Percentiles rank a stretch among this genome's conserved stretches.
Conservation (phyloP, 2,888 invertebrate species). For the Malthinus seriepunctatus region DNA sequence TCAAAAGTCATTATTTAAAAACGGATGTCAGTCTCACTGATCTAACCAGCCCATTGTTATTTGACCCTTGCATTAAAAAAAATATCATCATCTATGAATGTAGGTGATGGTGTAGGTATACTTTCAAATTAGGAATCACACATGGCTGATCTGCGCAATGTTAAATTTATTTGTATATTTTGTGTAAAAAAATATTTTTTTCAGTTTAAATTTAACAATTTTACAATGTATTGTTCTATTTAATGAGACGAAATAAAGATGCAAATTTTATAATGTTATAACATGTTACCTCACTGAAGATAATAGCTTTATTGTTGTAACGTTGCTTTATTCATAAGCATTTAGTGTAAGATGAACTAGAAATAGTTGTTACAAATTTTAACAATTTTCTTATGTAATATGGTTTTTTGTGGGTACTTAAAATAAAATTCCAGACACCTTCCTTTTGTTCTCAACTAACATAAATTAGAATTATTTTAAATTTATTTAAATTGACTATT, state of each 20-base stretch:
- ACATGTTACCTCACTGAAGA: not conserved
- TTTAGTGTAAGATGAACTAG: too few species aligned
- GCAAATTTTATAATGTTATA: slow-evolving; percentile 9
- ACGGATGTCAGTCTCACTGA: slow-evolving; percentile 21
- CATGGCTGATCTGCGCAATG: slow-evolving; percentile 42
- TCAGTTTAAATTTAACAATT: slow-evolving; percentile 7
- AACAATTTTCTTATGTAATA: too few species aligned
- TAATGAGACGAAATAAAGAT: slow-evolving; percentile 11
- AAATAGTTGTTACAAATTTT: too few species aligned
- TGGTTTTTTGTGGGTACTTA: too few species aligned
- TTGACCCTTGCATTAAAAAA: slow-evolving; percentile 16
- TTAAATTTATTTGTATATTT: slow-evolving; percentile 27
- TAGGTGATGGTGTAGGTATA: slow-evolving; percentile 6
- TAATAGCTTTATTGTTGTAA: too few species aligned
- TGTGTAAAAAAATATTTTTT: slow-evolving; percentile 29
- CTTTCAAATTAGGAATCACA: slow-evolving; percentile 42
- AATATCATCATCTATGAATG: slow-evolving; percentile 33
- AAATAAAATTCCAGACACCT: too few species aligned
- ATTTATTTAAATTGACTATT: too few species aligned
- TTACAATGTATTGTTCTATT: slow-evolving; percentile 19
- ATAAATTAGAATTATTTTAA: too few species aligned
- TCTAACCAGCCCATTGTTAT: slow-evolving; percentile 26
- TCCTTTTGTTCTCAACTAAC: too few species aligned
- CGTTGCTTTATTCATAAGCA: too few species aligned
- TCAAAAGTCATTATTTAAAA: slow-evolving; percentile 25